Base-by-base conservation (phyloP, 2,113 vertebrate genomes). In the Laterallus jamaicensis region DNA sequence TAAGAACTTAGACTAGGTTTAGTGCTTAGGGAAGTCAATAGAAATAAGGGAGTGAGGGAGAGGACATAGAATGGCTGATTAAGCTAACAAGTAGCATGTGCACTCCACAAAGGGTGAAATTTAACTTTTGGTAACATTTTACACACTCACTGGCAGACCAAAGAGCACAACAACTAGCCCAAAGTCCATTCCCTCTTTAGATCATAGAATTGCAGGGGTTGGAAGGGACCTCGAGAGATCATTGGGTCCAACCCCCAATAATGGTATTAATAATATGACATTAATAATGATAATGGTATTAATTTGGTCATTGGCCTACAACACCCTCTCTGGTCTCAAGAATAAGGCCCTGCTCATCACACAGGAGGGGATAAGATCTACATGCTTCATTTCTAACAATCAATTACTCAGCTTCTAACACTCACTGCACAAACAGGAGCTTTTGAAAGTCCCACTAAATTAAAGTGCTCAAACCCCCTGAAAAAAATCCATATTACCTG, bases 41-140 rank as follows among this genome's bases (percentile, higher is more conserved):
- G 67, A 40, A 60, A 87, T 8, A 31, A 81, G 24, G 68, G 55
- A 49, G 49, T 31, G 29, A 35, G 37, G 28, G 63, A 1, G 14
- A 76, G 35, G 75, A 69, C 31, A 55, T 40, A 62, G 88, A 81
- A 91, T 5, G 29, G 35, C 40, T 68, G 58, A 75, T 81, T 56
- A 62, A 74, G 39, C 66, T 50, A 78, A 88, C 21, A 71, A 93
- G 64, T 2, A 68, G 15, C 56, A 56, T 0, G 2, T 21, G 59
- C 12, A 10, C 29, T 44, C 82, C 35, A 70, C 5, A 22, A 86
- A 64, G 3, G 39, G 62, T 84, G 91, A 88, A 92, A 75, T 88
- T 90, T 96, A 95, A 92, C 90, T 76, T 60, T 68, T 94, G 76
- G 26, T 86, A 81, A 86, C 42, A 54, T 52, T 88, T 86, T 19